Evolutionary conservation across 2,888 invertebrate species (phyloP).

Genomic region (Tridacna gigas): DNA sequence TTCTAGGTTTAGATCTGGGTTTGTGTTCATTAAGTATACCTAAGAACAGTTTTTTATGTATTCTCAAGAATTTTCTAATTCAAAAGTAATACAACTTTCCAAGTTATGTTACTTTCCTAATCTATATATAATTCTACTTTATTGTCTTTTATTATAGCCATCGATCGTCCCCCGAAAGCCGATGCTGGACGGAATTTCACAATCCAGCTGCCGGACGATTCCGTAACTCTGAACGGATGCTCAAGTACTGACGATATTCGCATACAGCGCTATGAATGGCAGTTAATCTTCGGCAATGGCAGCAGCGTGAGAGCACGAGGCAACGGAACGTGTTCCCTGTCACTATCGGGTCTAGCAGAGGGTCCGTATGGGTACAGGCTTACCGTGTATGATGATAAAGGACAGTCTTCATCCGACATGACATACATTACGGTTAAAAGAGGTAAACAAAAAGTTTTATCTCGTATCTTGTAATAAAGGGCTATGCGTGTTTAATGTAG

Average conservation of each 20-base stretch:
- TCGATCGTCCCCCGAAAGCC: slow-evolving; percentile 94
- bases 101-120: too few species aligned
- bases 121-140: too few species aligned
- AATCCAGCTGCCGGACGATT: slow-evolving; percentile 90
- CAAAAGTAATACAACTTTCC: too few species aligned
- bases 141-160: slow-evolving; percentile 87
- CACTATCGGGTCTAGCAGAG: slow-evolving; percentile 27
- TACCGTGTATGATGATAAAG: slow-evolving; percentile 96
- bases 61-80: too few species aligned
- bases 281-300: slow-evolving; percentile 22
- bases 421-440: slow-evolving; percentile 93
- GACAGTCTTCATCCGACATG: slow-evolving; percentile 92
- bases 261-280: slow-evolving; percentile 94
- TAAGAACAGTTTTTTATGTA: too few species aligned
- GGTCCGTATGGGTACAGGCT: slow-evolving; percentile 88
- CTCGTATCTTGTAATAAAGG: too few species aligned
- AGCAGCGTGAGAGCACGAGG: slow-evolving; percentile 16
- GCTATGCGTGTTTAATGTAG: too few species aligned
- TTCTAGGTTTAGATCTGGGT: too few species aligned
- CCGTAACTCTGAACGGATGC: slow-evolving; percentile 93
- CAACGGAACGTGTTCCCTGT: slow-evolving; percentile 5
- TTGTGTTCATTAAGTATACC: too few species aligned
- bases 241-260: slow-evolving; percentile 94
- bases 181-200: slow-evolving; percentile 94
- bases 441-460: slow-evolving; percentile 82